Base-by-base conservation (phyloP, 1,140 invertebrate genomes). In the Atta colombica region DNA sequence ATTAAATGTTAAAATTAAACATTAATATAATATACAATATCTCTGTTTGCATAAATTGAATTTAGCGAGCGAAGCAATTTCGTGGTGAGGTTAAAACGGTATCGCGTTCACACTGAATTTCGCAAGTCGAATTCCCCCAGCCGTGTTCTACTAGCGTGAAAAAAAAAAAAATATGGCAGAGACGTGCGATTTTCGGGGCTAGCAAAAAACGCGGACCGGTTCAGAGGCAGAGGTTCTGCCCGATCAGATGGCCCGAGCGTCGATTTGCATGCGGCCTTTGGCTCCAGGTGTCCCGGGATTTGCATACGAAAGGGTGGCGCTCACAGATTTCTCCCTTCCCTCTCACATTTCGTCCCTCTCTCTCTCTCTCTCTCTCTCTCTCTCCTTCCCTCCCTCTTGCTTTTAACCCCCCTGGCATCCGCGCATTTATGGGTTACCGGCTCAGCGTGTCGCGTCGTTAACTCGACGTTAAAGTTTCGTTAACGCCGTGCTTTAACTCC, bases 281-380 rank as follows among this genome's bases (percentile, higher is more conserved):
- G 84, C 93, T 92, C 94, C 94, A 95, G 93, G 94, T 95, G 94
- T 94, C 89, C 92, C 87, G 68, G 87, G 91, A 94, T 95, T 94
- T 95, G 93, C 94, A 95, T 95, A 93, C 93, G 93, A 94, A 94
- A 94, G 94, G 93, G 93, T 94, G 93, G 91, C 92, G 92, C 90
- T 93, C 88, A 82, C 85, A 89, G 86, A 89, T 87, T 87, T 82
- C 88, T 84, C 74, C 85, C 85, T 28, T 18, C 58, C 45, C 45
- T 31, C 58, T 35, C 45, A 16, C 21, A 39, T 60, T 60, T 68
- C 74, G 68, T 75, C 80, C 58, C 61, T 49, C 55, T 81, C 75
- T 78, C 21, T 78, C 78, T 89, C 72, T 69, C 77, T 88, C 55
- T n/a, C 39, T 85, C 85, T 87, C 75, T 78, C 21, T 78, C 78